Percentiles rank a stretch among this genome's conserved stretches.
phyloP scores from a whole-genome alignment of 2,888 invertebrate genomes.

The Hoplodrina blanda region DNA sequence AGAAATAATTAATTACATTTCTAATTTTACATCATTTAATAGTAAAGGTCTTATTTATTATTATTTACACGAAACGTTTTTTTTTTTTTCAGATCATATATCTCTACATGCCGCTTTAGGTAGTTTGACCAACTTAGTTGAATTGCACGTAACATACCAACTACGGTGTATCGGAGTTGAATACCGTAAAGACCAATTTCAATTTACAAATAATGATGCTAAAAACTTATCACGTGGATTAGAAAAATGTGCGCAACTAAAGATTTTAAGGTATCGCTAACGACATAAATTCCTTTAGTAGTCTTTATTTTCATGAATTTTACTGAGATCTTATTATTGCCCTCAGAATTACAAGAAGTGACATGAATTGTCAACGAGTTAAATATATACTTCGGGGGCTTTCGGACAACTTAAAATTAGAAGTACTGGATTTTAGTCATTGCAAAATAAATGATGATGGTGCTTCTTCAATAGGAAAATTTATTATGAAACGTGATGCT shows the following conservation, averaged over 20 bases:
- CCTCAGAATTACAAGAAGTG: constrained; percentile 85
- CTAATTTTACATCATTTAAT: neutral
- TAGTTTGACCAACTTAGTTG: constrained; percentile 82
- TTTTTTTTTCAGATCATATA: constrained; percentile 83
- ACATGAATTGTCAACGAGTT: constrained; percentile 85
- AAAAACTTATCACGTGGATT: constrained; percentile 84
- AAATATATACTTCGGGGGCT: constrained; percentile 86
- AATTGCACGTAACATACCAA: constrained; percentile 86
- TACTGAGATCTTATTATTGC: neutral
- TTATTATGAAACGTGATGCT: constrained; percentile 85
- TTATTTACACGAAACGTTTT: neutral
- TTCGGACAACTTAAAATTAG: constrained; percentile 81
- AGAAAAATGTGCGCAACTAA: constrained; percentile 82
- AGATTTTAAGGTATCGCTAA: constrained; percentile 76
- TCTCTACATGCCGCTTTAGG: constrained; percentile 87
- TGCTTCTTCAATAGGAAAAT: constrained; percentile 91
- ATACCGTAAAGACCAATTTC: constrained; percentile 86
- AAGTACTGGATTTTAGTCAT: constrained; percentile 92
- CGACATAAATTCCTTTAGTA: neutral
- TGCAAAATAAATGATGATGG: constrained; percentile 92
- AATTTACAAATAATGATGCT: constrained; percentile 87
- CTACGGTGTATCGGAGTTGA: constrained; percentile 78
- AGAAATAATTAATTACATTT: no score
- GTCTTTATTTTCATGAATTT: neutral
- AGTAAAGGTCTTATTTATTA: no score